A percentile compares a stretch with the other conserved stretches of the same genome.
phyloP scores from a whole-genome alignment of 2,113 vertebrate species.

The Chaetorhynchus papuensis region DNA sequence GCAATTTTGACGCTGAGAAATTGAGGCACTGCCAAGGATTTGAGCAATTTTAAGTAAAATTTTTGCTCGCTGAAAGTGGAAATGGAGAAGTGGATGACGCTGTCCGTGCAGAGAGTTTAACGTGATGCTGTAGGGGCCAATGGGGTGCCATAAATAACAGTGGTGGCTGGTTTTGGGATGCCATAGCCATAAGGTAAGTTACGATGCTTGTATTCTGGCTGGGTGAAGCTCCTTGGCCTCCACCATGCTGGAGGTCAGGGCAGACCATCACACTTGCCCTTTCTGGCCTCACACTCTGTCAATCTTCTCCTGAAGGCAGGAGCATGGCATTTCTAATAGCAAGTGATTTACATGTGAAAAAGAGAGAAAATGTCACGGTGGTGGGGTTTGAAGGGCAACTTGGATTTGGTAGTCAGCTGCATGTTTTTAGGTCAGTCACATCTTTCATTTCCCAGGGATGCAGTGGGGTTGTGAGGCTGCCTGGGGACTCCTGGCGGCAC shows the following conservation, averaged over 20 bases:
- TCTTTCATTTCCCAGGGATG: neutral
- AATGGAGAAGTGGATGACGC: neutral
- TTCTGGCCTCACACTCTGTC: neutral
- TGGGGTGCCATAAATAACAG: neutral
- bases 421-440: neutral
- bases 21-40: neutral
- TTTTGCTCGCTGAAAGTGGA: rapidly evolving
- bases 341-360: neutral
- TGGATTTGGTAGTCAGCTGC: neutral
- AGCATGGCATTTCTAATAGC: neutral
- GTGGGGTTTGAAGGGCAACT: neutral
- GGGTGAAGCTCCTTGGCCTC: neutral
- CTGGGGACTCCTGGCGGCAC: neutral
- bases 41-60: neutral
- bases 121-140: neutral
- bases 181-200: neutral
- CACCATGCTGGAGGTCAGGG: neutral
- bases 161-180: neutral
- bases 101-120: neutral
- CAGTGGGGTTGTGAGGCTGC: neutral
- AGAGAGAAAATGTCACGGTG: neutral
- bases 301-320: neutral
- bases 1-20: neutral
- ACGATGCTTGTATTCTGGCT: rapidly evolving
- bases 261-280: neutral